These are phyloP conservation scores for Zaprionus kolodkinae DNA, from an alignment of 1,140 invertebrate species.

Conservation along the genomic window DNA sequence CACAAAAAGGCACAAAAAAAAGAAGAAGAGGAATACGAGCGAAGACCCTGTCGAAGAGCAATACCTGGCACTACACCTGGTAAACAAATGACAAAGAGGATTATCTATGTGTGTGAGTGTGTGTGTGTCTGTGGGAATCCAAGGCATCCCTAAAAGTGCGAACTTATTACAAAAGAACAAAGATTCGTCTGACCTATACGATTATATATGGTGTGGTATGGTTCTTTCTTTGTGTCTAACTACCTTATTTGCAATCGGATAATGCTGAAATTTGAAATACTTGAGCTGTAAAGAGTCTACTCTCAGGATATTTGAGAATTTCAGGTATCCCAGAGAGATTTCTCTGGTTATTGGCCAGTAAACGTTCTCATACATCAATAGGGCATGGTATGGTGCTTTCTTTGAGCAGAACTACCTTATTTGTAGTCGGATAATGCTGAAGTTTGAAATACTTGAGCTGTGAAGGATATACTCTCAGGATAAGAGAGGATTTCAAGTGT, in stretches of 20 bases:
- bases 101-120: constrained; percentile 3
- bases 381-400: not conserved
- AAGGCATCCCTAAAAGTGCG: not conserved
- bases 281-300: not conserved
- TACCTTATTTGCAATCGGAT: not conserved
- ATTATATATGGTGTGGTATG: not conserved
- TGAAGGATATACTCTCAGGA: not conserved
- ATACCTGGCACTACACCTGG: constrained; percentile 54
- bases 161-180: constrained; percentile 12
- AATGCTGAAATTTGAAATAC: not conserved
- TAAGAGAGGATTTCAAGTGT: not conserved
- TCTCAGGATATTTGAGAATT: not conserved
- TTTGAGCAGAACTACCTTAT: not conserved
- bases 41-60: constrained; percentile 16
- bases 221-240: not conserved
- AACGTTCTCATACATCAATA: not conserved
- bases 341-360: not conserved
- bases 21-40: constrained; percentile 41
- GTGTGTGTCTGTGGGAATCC: not conserved
- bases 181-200: not conserved
- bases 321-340: not conserved
- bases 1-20: not conserved
- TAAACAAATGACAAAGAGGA: constrained; percentile 27
- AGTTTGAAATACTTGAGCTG: not conserved
- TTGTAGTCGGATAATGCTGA: not conserved